phyloP scores from a whole-genome alignment of 2,113 vertebrate species.

The Saccopteryx leptura region DNA sequence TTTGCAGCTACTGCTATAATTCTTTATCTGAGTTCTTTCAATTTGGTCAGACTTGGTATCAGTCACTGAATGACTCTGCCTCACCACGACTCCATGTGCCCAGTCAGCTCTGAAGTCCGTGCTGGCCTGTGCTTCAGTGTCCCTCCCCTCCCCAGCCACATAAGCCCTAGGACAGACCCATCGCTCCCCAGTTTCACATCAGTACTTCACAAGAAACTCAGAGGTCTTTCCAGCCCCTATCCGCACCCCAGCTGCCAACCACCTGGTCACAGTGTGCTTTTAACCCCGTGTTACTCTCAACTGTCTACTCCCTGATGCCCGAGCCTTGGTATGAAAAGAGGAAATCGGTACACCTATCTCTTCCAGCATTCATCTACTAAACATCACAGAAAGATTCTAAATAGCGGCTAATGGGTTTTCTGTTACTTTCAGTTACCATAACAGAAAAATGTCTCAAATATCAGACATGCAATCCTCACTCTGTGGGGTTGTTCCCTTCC shows the following conservation, averaged over 20 bases:
- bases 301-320: background rate
- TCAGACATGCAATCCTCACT: background rate
- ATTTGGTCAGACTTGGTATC: background rate
- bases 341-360: background rate
- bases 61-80: background rate
- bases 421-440: background rate
- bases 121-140: background rate
- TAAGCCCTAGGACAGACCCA: background rate
- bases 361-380: background rate
- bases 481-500: background rate
- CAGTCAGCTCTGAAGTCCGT: background rate
- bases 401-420: background rate
- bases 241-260: rapidly evolving
- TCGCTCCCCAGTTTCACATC: background rate
- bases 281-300: background rate
- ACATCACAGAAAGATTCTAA: background rate
- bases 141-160: background rate
- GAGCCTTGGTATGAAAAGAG: background rate
- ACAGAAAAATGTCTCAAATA: background rate
- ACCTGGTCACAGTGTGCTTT: background rate
- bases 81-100: background rate
- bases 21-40: background rate
- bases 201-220: background rate
- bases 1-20: background rate
- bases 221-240: background rate